These are phyloP conservation scores for Ryuthela nishihirai DNA, from an alignment of 2,888 invertebrate species.

Conservation along the genomic window DNA sequence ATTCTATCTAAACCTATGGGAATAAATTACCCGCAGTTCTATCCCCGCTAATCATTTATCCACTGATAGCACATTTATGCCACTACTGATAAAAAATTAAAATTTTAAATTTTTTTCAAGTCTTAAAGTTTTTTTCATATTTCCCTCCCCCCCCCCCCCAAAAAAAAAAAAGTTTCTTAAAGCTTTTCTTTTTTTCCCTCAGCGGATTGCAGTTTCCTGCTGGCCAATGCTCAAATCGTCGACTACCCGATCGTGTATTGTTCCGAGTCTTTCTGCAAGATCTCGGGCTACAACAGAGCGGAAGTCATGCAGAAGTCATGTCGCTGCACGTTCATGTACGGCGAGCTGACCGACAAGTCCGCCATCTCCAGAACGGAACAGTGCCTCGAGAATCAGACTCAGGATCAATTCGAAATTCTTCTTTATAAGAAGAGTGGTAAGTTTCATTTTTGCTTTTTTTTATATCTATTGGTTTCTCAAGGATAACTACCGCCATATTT, in stretches of 20 bases:
- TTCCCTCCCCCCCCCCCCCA: too few relatives aligned
- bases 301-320: slow-evolving; percentile 68
- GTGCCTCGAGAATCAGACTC: slow-evolving; percentile 89
- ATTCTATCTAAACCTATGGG: too few relatives aligned
- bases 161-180: too few relatives aligned
- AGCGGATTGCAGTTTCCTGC: slow-evolving; percentile 98
- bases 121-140: too few relatives aligned
- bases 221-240: slow-evolving; percentile 99
- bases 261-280: slow-evolving; percentile 99
- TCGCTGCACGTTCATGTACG: slow-evolving; percentile 89
- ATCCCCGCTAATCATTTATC: too few relatives aligned
- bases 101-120: too few relatives aligned
- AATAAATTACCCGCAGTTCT: too few relatives aligned
- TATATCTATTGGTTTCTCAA: too few relatives aligned
- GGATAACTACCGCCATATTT: too few relatives aligned
- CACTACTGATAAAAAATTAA: too few relatives aligned
- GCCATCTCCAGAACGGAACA: slow-evolving; percentile 90
- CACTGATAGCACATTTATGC: too few relatives aligned
- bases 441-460: slow-evolving; percentile 51
- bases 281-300: slow-evolving; percentile 97
- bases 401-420: slow-evolving; percentile 98
- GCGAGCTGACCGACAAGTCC: slow-evolving; percentile 96
- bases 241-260: slow-evolving; percentile 99
- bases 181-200: slow-evolving; percentile 45
- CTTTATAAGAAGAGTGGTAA: slow-evolving; percentile 99